Conservation (phyloP, 2,113 vertebrate genomes). For the Hippoglossus stenolepis region DNA sequence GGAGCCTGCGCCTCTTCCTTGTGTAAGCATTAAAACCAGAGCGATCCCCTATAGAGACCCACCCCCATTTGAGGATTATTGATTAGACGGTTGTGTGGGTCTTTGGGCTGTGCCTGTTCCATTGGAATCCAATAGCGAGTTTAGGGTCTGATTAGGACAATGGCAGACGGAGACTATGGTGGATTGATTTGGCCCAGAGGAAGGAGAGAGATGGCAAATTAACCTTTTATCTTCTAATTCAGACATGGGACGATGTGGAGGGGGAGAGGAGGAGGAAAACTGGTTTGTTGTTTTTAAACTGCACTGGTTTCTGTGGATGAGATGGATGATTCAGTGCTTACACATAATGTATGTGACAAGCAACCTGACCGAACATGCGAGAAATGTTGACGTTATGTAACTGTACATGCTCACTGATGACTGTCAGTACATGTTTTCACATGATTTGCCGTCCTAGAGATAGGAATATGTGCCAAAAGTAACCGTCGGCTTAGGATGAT, state of each 20-base stretch:
- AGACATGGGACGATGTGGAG: constrained; percentile 37
- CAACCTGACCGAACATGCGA: not conserved
- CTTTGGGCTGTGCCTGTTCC: constrained; percentile 64
- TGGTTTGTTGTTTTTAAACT: not conserved
- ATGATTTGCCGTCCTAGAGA: not conserved
- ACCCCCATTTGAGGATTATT: constrained; percentile 64
- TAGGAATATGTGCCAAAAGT: not conserved
- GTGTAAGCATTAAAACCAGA: constrained; percentile 58
- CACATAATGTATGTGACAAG: not conserved
- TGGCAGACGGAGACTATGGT: constrained; percentile 54
- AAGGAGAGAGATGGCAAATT: constrained; percentile 65
- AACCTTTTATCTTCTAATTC: constrained; percentile 71
- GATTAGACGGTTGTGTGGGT: constrained; percentile 66
- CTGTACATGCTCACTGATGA: constrained; percentile 17
- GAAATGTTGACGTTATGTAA: not conserved
- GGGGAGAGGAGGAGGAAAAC: not conserved
- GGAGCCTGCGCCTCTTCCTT: constrained; percentile 44
- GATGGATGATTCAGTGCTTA: not conserved
- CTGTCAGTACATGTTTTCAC: constrained; percentile 6
- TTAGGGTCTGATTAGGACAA: constrained; percentile 75
- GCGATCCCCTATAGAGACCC: constrained; percentile 53
- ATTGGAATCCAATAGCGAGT: constrained; percentile 78
- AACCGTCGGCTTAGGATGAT: constrained; percentile 11
- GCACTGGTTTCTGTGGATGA: not conserved
- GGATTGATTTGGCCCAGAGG: constrained; percentile 74